Evolutionary conservation across 2,113 vertebrate species (phyloP).

Genomic region (Callocephalon fimbriatum): DNA sequence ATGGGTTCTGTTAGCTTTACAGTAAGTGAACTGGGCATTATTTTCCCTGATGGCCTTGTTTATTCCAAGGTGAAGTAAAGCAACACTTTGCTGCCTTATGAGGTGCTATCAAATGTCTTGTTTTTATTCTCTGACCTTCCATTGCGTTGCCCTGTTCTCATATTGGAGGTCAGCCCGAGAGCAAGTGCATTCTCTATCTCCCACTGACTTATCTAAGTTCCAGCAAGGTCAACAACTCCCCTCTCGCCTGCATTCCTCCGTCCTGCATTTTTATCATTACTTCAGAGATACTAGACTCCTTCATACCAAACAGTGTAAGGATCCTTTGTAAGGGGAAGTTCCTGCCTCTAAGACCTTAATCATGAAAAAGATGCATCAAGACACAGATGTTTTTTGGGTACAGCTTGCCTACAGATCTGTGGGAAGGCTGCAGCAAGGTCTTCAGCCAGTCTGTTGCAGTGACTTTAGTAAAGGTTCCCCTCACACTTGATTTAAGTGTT

Average conservation of each 20-base stretch:
- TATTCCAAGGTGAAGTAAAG: not conserved
- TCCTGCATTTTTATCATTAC: slow-evolving; percentile 17
- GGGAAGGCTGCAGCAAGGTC: not conserved
- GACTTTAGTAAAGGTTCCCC: not conserved
- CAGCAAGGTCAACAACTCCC: not conserved
- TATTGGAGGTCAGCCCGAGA: not conserved
- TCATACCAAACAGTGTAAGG: not conserved
- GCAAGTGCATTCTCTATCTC: slow-evolving; percentile 13
- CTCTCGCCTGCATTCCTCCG: not conserved
- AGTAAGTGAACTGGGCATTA: not conserved
- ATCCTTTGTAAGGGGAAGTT: not conserved
- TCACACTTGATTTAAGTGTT: not conserved
- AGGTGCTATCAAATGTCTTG: not conserved
- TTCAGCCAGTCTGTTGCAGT: not conserved
- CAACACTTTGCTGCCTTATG: not conserved
- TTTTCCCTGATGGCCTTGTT: not conserved
- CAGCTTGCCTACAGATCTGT: not conserved
- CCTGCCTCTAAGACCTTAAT: not conserved
- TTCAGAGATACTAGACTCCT: not conserved
- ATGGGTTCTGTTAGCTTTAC: not conserved
- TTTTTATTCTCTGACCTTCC: not conserved
- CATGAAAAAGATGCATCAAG: not conserved
- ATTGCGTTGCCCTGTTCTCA: not conserved
- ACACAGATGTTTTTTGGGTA: not conserved
- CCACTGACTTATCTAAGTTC: not conserved